Base-by-base conservation (phyloP, 2,888 invertebrate species). In the Drosophila niveifrons region DNA sequence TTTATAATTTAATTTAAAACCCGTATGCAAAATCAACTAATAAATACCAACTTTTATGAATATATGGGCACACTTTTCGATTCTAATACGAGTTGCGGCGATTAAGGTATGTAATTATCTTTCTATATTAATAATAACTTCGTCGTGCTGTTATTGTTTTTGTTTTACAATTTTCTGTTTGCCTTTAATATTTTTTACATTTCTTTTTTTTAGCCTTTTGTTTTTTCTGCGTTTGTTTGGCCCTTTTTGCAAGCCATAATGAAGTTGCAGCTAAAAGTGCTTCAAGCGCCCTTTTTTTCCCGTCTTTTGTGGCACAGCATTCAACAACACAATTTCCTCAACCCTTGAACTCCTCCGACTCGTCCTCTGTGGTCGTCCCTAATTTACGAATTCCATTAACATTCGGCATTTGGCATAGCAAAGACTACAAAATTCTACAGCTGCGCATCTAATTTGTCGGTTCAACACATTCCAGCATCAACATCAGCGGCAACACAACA, bases 341-440 rank as follows among this genome's bases (percentile, higher is more conserved):
- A 3, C 23, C 36, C 29, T 36, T 36, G n/a, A 6, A 11, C 11
- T 23, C 31, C 15, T 36, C 39, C n/a, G 11, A 10, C 36, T 4
- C 13, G n/a, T 11, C 9, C 39, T 23, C 59, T 59, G 64, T n/a
- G 75, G 72, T 73, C 55, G 46, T 51, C 34, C 53, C 34, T 61
- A 64, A 64, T 70, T 64, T 65, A 59, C 36, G 65, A 56, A 47
- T 58, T 72, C 47, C 53, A 75, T 73, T 68, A 47, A 46, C 75
- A 68, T 55, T 53, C 44, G 43, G 44, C 63, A 63, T 63, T 63
- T 15, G 39, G 13, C 39, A 13, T 15, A 7, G 39, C 39, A 13
- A 31, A 6, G 39, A 13, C 8, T 36, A 36, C 36, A 36, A 4
- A 52, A 46, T 39, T 23, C 34, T 1, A 36, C 23, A 23, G 23